A percentile compares a stretch with the other conserved stretches of the same genome.
phyloP scores from a whole-genome alignment of 64 coral and sea anemone species.

The Catalaphyllia jardinei region DNA sequence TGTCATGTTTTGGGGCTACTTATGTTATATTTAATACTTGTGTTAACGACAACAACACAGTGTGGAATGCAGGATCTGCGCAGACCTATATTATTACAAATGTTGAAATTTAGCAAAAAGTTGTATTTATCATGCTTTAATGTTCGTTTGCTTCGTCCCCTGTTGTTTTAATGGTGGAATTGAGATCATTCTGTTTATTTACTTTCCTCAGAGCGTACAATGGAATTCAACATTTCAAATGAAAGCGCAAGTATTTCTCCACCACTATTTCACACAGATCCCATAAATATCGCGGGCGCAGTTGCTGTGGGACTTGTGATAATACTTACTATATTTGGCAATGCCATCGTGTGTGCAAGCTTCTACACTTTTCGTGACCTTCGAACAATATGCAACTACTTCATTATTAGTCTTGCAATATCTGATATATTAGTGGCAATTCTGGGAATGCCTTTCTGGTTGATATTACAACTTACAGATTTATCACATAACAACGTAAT shows the following conservation, averaged over 20 bases:
- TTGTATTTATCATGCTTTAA: no score
- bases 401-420: conserved; percentile 74
- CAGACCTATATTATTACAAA: no score
- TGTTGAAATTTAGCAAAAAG: no score
- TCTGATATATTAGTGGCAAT: conserved; percentile 86
- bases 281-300: conserved; percentile 54
- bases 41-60: no score
- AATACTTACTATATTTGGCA: conserved; percentile 61
- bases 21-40: no score
- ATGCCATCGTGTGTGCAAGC: conserved; percentile 79
- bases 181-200: not conserved
- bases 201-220: not conserved
- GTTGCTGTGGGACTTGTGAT: conserved; percentile 70
- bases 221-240: conserved; percentile 12
- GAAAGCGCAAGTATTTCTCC: not conserved
- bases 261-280: conserved; percentile 3
- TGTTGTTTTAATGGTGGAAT: not conserved
- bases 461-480: conserved; percentile 70
- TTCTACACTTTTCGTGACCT: conserved; percentile 83
- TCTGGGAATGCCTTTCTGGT: conserved; percentile 91
- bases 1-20: no score
- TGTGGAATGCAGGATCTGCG: no score
- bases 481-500: conserved; percentile 50
- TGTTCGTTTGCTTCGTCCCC: no score
- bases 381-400: conserved; percentile 88